Evolutionary conservation across 2,797 vertebrate genomes (phyloP).

Genomic region (Ctenopoma kingsleyae): DNA sequence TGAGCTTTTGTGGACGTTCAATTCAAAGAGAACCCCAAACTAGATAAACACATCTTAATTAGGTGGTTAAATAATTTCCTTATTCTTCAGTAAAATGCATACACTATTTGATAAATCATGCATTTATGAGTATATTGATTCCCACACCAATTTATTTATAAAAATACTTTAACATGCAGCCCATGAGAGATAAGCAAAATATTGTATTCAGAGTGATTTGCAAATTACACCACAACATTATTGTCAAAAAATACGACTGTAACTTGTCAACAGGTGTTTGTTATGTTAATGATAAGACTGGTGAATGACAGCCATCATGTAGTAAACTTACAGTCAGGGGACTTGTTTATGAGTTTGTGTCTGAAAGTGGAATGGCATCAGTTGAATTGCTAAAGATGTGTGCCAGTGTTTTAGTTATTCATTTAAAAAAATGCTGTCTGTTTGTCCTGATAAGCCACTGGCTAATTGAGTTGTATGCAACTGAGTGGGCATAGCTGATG

Average conservation of each 20-base stretch:
- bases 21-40: background rate
- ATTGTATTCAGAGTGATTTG: background rate
- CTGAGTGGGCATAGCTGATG: constrained; percentile 57
- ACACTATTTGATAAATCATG: background rate
- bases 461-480: constrained; percentile 61
- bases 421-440: constrained; percentile 76
- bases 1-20: background rate
- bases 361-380: constrained; percentile 57
- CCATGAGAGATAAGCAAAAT: background rate
- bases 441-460: constrained; percentile 72
- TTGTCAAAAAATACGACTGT: background rate
- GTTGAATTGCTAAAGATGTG: constrained; percentile 60
- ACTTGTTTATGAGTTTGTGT: constrained; percentile 50
- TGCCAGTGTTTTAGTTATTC: constrained; percentile 76
- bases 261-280: background rate
- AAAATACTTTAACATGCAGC: too few species aligned
- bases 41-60: background rate
- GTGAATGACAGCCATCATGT: constrained; percentile 12
- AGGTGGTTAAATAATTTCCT: background rate
- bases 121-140: background rate
- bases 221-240: background rate
- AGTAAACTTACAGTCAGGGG: constrained; percentile 37
- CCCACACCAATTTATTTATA: background rate
- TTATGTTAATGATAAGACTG: background rate
- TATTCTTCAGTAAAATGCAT: background rate